Evolutionary conservation across 2,113 vertebrate genomes (phyloP).

Genomic region (Coracopsis vasa): DNA sequence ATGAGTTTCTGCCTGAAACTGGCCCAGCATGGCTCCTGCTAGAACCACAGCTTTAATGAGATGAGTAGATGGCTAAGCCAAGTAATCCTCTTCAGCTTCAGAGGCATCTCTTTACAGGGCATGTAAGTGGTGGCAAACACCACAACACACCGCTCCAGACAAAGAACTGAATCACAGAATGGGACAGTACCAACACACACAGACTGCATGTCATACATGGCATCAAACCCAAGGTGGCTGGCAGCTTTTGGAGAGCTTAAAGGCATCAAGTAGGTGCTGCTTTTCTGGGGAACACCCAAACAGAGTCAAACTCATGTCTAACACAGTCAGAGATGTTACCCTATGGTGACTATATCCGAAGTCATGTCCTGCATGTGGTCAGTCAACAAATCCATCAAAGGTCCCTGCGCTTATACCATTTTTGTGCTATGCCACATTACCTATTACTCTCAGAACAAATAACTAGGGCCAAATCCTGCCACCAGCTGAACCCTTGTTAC

Average conservation of each 20-base stretch:
- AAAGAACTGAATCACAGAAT: background rate
- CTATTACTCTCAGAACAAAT: background rate
- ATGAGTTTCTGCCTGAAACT: background rate
- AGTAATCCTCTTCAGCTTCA: background rate
- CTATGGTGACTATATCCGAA: background rate
- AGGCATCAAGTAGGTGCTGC: background rate
- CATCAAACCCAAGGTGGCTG: background rate
- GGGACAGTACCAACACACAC: accelerated
- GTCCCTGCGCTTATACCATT: background rate
- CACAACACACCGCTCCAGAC: accelerated
- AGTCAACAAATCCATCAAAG: background rate
- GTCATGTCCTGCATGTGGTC: background rate
- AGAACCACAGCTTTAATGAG: background rate
- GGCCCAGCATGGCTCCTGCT: background rate
- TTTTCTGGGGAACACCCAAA: accelerated
- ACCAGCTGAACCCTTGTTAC: background rate
- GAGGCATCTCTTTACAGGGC: background rate
- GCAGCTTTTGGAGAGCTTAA: background rate
- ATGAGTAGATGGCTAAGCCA: background rate
- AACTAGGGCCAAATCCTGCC: background rate
- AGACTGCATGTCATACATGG: accelerated
- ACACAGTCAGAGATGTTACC: background rate
- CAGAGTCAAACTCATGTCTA: background rate
- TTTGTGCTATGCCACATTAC: background rate
- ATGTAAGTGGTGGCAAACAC: accelerated